Percentiles rank a stretch among this genome's conserved stretches.
These are phyloP conservation scores for Cinclus cinclus DNA, from an alignment of 2,113 vertebrate species.

Conservation along the genomic window DNA sequence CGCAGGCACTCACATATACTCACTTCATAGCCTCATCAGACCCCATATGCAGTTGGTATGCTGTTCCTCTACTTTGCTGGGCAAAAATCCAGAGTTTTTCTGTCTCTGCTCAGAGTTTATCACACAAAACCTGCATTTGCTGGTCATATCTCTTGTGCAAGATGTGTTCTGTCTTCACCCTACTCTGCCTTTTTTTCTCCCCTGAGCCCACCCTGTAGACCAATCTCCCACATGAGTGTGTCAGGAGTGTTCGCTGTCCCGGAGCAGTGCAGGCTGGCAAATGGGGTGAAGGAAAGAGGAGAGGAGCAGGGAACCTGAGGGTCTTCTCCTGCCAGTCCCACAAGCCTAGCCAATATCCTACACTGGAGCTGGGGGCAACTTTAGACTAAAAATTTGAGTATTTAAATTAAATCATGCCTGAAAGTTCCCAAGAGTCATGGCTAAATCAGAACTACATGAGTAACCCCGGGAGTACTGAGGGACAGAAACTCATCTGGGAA, in stretches of 20 bases:
- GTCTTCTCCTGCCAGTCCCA: background rate
- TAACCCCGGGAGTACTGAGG: background rate
- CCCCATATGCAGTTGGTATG: fast-evolving
- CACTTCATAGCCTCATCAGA: background rate
- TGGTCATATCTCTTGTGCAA: background rate
- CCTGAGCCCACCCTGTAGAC: background rate
- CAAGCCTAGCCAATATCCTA: background rate
- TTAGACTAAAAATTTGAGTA: background rate
- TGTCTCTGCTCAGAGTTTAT: background rate
- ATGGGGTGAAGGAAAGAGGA: background rate
- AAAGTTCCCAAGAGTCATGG: background rate
- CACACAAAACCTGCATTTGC: background rate
- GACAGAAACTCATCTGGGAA: background rate
- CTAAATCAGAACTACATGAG: background rate
- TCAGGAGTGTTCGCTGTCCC: background rate
- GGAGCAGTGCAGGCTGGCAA: background rate
- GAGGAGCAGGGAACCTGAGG: background rate
- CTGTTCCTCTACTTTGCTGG: background rate
- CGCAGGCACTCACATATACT: background rate
- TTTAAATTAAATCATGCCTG: background rate
- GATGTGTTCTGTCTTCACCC: background rate
- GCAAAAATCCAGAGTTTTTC: background rate
- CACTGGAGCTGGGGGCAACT: background rate
- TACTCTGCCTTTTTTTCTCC: background rate
- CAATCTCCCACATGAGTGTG: background rate